These are phyloP conservation scores for Chromis chromis DNA, from an alignment of 2,797 vertebrate genomes.

Conservation along the genomic window DNA sequence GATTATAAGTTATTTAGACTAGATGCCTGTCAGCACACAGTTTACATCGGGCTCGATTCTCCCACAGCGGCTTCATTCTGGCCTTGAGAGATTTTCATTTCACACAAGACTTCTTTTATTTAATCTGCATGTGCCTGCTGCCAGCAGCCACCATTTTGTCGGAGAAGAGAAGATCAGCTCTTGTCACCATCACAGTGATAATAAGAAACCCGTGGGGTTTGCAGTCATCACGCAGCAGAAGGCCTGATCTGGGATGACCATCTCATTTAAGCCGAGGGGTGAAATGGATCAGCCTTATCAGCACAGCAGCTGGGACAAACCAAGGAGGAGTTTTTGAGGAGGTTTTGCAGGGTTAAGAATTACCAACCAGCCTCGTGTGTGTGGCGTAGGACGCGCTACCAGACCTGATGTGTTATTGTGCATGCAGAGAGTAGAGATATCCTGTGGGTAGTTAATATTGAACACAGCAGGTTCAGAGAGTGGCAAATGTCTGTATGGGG, in stretches of 20 bases:
- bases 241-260: slow-evolving; percentile 40
- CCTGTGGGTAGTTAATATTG: slow-evolving; percentile 79
- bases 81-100: slow-evolving; percentile 47
- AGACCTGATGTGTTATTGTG: slow-evolving; percentile 52
- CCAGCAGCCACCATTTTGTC: slow-evolving; percentile 16
- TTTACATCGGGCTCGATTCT: slow-evolving; percentile 20
- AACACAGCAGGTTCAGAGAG: slow-evolving; percentile 75
- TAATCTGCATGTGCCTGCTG: neutral
- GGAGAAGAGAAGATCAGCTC: slow-evolving; percentile 21
- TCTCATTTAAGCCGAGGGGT: slow-evolving; percentile 38
- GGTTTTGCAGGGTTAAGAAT: slow-evolving; percentile 55
- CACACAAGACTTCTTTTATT: slow-evolving; percentile 41
- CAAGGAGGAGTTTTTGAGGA: slow-evolving; percentile 29
- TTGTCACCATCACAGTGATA: slow-evolving; percentile 24
- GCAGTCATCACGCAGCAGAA: slow-evolving; percentile 11
- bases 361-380: slow-evolving; percentile 30
- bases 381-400: slow-evolving; percentile 31
- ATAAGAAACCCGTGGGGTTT: slow-evolving; percentile 16
- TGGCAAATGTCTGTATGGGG: slow-evolving; percentile 63
- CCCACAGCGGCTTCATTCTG: slow-evolving; percentile 23
- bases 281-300: slow-evolving; percentile 52
- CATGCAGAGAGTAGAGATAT: slow-evolving; percentile 61
- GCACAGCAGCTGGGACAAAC: slow-evolving; percentile 26
- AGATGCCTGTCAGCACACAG: neutral
- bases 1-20: neutral